Conservation (phyloP, 2,113 vertebrate genomes). For the Eurypyga helias region DNA sequence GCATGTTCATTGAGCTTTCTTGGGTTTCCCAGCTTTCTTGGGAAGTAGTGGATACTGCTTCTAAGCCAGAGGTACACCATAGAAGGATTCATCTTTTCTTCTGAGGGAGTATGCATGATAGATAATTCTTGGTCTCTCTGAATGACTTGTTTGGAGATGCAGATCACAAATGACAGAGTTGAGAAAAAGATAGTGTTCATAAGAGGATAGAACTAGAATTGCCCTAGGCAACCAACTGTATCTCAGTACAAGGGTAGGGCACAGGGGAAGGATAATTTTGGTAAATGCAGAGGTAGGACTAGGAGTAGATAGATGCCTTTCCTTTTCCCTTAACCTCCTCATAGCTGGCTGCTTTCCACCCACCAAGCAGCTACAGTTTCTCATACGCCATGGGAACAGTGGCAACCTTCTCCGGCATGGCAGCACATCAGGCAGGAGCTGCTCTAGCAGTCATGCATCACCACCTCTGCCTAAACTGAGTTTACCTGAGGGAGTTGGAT, state of each 20-base stretch:
- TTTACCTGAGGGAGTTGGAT: neutral
- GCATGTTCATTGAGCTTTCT: neutral
- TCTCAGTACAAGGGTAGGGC: neutral
- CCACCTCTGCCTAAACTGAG: neutral
- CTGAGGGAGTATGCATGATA: neutral
- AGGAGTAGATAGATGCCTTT: neutral
- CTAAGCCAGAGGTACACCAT: neutral
- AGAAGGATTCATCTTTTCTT: neutral
- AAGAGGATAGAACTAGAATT: neutral
- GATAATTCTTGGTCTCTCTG: neutral
- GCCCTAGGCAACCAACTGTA: neutral
- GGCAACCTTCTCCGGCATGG: neutral
- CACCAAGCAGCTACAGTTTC: neutral
- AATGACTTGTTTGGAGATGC: neutral
- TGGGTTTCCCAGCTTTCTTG: neutral
- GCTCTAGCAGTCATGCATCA: neutral
- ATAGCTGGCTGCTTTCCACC: neutral
- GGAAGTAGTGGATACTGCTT: neutral
- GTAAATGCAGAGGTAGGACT: neutral
- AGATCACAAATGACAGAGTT: neutral
- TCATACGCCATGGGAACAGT: neutral
- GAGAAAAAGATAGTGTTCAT: neutral
- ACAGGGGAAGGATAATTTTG: neutral
- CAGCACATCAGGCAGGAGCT: neutral
- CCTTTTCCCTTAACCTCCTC: neutral